These are phyloP conservation scores for Magallana gigas DNA, from an alignment of 1,140 invertebrate genomes.

Conservation along the genomic window DNA sequence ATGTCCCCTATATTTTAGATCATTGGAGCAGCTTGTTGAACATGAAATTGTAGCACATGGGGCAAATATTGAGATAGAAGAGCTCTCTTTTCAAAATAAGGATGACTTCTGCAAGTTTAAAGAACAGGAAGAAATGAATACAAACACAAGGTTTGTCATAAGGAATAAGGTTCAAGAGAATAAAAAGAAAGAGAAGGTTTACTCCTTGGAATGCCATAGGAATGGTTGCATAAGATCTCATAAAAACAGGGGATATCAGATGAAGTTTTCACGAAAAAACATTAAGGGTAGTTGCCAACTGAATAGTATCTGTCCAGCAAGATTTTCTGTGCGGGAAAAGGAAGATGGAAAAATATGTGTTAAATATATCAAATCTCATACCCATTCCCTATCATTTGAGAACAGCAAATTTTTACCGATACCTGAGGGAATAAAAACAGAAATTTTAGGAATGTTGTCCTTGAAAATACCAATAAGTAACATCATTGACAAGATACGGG, in stretches of 20 bases:
- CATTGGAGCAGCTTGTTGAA: not conserved
- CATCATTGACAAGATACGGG: slow-evolving; percentile 32
- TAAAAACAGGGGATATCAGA: not conserved
- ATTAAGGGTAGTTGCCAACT: slow-evolving; percentile 36
- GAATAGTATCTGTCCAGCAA: slow-evolving; percentile 8
- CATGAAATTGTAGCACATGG: slow-evolving; percentile 7
- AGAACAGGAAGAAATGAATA: not conserved
- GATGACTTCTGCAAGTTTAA: not conserved
- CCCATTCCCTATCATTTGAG: slow-evolving; percentile 38
- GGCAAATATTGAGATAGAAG: slow-evolving; percentile 23
- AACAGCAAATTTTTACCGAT: slow-evolving; percentile 42
- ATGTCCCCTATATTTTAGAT: not conserved
- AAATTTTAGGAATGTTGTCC: slow-evolving; percentile 17
- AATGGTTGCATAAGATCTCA: slow-evolving; percentile 11
- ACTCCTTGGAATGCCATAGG: slow-evolving; percentile 16
- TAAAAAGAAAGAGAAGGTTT: slow-evolving; percentile 1
- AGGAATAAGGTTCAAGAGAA: not conserved
- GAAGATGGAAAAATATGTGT: not conserved
- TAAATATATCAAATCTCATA: slow-evolving; percentile 41
- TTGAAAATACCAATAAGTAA: slow-evolving; percentile 39
- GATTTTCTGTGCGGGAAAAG: slow-evolving; percentile 21
- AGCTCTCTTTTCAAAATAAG: not conserved
- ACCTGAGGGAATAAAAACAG: slow-evolving; percentile 13
- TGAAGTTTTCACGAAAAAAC: not conserved
- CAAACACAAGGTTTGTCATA: not conserved